Evolutionary conservation across 2,888 invertebrate genomes (phyloP).

Genomic region (Orchesellides sinensis): DNA sequence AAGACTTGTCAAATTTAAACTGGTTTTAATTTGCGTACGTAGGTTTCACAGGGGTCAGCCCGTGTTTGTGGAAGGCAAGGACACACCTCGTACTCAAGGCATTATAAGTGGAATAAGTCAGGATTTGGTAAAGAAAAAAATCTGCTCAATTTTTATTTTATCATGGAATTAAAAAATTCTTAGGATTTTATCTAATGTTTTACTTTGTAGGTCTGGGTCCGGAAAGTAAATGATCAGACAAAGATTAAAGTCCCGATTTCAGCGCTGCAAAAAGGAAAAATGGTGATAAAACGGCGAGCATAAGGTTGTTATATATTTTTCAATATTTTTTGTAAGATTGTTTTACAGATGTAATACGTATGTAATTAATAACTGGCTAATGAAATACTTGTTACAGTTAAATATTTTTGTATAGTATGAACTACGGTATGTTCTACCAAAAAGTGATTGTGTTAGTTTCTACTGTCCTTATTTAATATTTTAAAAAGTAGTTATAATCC

Average conservation of each 20-base stretch:
- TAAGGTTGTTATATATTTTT: too few species aligned
- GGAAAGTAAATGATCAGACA: slow-evolving; percentile 86
- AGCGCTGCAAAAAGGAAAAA: slow-evolving; percentile 91
- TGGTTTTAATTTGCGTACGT: background rate
- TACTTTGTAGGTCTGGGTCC: slow-evolving; percentile 90
- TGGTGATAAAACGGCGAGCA: slow-evolving; percentile 90
- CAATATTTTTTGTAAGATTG: too few species aligned
- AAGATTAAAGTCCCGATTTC: slow-evolving; percentile 90
- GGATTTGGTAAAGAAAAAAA: slow-evolving; percentile 84
- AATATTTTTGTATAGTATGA: too few species aligned
- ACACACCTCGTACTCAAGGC: slow-evolving; percentile 88
- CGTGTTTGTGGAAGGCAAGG: slow-evolving; percentile 93
- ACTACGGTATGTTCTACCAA: too few species aligned
- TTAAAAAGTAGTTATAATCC: too few species aligned
- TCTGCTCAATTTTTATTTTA: background rate
- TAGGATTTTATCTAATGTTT: slow-evolving; percentile 8
- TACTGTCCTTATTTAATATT: too few species aligned
- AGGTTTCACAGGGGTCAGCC: slow-evolving; percentile 95
- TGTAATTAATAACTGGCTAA: background rate
- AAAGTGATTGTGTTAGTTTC: too few species aligned
- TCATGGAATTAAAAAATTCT: background rate
- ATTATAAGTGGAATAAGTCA: slow-evolving; percentile 94
- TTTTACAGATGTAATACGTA: too few species aligned
- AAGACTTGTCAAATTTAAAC: too few species aligned
- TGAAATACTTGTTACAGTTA: too few species aligned